Conservation (phyloP, 2,888 invertebrate species). For the Andrena hattorfiana region DNA sequence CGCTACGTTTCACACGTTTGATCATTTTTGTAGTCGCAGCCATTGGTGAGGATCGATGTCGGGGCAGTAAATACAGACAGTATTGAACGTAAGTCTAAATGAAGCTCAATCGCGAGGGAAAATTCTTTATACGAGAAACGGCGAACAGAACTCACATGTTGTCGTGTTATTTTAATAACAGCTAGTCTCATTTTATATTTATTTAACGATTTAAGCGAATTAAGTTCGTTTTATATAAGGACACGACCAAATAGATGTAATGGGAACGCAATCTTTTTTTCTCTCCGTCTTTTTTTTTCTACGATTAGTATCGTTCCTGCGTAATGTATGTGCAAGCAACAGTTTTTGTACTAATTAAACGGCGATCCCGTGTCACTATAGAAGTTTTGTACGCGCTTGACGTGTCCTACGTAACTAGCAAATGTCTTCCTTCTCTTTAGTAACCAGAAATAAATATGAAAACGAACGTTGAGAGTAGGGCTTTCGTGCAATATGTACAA, state of each 20-base stretch:
- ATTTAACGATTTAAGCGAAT: conserved; percentile 64
- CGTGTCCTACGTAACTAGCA: conserved; percentile 76
- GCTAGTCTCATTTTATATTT: conserved; percentile 80
- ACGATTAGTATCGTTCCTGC: conserved; percentile 66
- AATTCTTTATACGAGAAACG: conserved; percentile 37
- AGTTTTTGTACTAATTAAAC: conserved; percentile 62
- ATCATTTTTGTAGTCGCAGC: conserved; percentile 11
- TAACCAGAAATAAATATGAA: conserved; percentile 64
- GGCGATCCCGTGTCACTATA: conserved; percentile 54
- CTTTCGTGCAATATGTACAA: conserved; percentile 77
- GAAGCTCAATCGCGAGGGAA: conserved; percentile 53
- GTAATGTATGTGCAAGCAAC: conserved; percentile 65
- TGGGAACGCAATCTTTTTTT: conserved; percentile 62
- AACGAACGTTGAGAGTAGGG: conserved; percentile 66
- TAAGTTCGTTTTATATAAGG: conserved; percentile 69
- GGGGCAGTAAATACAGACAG: conserved; percentile 43
- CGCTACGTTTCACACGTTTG: neutral
- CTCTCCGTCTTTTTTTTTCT: conserved; percentile 15
- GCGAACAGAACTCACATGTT: conserved; percentile 50
- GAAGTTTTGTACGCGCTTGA: conserved; percentile 77
- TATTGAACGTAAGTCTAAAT: conserved; percentile 53
- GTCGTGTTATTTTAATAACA: conserved; percentile 75
- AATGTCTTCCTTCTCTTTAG: conserved; percentile 76
- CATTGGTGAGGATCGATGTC: conserved; percentile 1
- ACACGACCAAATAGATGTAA: conserved; percentile 76